phyloP scores from a whole-genome alignment of 2,797 vertebrate genomes.

The Limnodromus scolopaceus region DNA sequence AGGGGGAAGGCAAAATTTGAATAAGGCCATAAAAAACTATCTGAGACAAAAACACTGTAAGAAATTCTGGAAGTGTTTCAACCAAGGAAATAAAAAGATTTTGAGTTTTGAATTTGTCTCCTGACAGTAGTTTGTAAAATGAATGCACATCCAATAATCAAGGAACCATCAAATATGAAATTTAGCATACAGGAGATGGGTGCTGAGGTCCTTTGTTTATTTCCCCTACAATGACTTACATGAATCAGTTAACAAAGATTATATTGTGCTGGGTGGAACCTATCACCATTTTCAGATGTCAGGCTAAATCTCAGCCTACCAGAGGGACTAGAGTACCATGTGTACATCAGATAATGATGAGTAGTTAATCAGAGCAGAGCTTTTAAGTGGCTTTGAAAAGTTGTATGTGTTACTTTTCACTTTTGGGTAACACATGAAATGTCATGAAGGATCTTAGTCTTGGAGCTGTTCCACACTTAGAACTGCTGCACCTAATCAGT shows the following conservation, averaged over 20 bases:
- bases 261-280: background rate
- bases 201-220: background rate
- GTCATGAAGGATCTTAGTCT: background rate
- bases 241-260: background rate
- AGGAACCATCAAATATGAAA: background rate
- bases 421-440: background rate
- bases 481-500: background rate
- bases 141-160: background rate
- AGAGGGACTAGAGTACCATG: background rate
- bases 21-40: background rate
- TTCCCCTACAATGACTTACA: background rate
- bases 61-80: slow-evolving; percentile 33
- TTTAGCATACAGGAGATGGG: background rate
- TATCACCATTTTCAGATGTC: background rate
- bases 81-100: background rate
- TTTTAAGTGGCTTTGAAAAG: background rate
- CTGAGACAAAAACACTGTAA: background rate
- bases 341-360: background rate
- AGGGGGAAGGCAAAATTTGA: slow-evolving; percentile 29
- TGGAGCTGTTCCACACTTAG: background rate
- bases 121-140: background rate
- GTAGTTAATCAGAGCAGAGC: background rate
- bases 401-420: background rate
- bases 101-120: background rate
- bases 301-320: background rate